Evolutionary conservation across 2,888 invertebrate genomes (phyloP).

Genomic region (Halocaridina rubra): DNA sequence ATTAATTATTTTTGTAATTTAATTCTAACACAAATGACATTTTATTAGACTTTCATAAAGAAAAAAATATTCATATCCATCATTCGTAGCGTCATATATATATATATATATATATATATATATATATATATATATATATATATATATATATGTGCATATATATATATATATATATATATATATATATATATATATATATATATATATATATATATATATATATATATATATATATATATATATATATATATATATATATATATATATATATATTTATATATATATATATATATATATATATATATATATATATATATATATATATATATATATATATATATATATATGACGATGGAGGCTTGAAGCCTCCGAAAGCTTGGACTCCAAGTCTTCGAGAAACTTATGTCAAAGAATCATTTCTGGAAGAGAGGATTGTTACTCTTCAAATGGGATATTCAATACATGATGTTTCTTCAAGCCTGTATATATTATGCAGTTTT

Average conservation of each 20-base stretch:
- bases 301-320: conserved; percentile 19
- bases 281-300: conserved; percentile 7
- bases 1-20: too few species aligned
- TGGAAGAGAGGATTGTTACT: too few species aligned
- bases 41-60: too few species aligned
- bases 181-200: background rate
- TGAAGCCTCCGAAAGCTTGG: too few species aligned
- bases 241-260: conserved; percentile 15
- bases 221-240: conserved; percentile 8
- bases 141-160: background rate
- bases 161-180: background rate
- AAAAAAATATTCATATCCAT: too few species aligned
- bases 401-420: too few species aligned
- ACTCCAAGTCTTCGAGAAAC: too few species aligned
- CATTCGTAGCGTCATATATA: too few species aligned
- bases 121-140: background rate
- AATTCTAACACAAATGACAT: too few species aligned
- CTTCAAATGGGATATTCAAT: too few species aligned
- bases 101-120: background rate
- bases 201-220: conserved; percentile 11
- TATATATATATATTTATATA: conserved; percentile 12
- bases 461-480: too few species aligned
- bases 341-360: too few species aligned
- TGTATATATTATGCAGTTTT: background rate
- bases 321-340: conserved; percentile 13